Percentiles rank a stretch among this genome's conserved stretches.
Evolutionary conservation across 2,113 vertebrate species (phyloP).

Genomic region (Crotophaga sulcirostris): DNA sequence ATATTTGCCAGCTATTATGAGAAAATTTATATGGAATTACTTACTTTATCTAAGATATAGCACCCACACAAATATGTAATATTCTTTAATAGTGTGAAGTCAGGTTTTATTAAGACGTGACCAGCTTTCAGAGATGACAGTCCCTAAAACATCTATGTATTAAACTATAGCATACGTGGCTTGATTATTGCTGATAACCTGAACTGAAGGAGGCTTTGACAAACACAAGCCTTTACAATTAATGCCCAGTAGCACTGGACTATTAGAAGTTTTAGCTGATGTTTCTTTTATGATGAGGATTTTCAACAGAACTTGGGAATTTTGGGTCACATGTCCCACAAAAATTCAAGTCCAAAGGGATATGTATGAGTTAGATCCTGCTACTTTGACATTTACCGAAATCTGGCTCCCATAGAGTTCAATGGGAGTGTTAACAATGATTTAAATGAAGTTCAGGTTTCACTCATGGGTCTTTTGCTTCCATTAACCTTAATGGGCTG

Average conservation of each 20-base stretch:
- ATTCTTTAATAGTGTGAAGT: not conserved
- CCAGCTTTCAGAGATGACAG: not conserved
- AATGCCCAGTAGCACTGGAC: not conserved
- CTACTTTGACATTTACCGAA: not conserved
- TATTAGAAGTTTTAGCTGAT: not conserved
- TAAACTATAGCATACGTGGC: not conserved
- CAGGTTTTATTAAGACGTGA: not conserved
- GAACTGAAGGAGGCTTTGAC: not conserved
- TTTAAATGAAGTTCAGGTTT: not conserved
- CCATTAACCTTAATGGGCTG: not conserved
- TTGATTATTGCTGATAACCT: not conserved
- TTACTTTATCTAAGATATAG: not conserved
- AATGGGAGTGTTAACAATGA: not conserved
- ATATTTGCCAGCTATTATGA: not conserved
- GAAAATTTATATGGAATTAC: not conserved
- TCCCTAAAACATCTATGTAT: not conserved
- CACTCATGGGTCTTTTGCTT: not conserved
- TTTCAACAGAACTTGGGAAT: not conserved
- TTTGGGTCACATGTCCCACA: fast-evolving
- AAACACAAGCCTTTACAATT: not conserved
- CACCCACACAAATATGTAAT: not conserved
- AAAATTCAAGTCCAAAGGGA: not conserved
- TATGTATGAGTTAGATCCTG: not conserved
- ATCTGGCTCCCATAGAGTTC: not conserved
- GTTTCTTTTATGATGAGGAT: not conserved